These are phyloP conservation scores for Gymnoscopelus braueri DNA, from an alignment of 2,797 vertebrate species.

Conservation along the genomic window DNA sequence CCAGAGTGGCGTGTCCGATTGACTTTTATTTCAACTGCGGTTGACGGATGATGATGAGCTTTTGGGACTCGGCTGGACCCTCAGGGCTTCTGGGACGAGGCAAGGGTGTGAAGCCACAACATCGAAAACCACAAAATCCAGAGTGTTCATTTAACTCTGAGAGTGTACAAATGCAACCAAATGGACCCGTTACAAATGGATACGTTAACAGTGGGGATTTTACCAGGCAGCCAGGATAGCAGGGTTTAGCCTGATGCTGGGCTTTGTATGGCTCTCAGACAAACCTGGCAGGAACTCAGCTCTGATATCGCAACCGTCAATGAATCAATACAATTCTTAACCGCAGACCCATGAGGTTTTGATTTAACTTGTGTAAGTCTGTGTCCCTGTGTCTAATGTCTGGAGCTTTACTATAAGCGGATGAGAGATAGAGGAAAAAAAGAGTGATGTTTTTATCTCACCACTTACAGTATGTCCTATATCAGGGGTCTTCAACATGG, in stretches of 20 bases:
- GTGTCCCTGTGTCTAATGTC: conserved; percentile 26
- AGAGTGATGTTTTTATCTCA: conserved; percentile 5
- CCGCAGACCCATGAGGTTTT: conserved; percentile 35
- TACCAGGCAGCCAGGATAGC: no score
- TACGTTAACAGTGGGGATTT: no score
- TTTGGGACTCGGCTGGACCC: no score
- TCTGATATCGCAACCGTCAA: conserved; percentile 13
- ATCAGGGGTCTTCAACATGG: no score
- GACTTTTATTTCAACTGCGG: no score
- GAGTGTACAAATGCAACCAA: conserved; percentile 25
- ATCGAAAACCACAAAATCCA: conserved; percentile 6
- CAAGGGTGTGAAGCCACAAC: neutral
- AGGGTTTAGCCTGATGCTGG: conserved; percentile 13
- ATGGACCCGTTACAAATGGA: no score
- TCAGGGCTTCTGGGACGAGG: conserved; percentile 21
- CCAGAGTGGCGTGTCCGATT: no score
- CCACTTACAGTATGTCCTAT: no score
- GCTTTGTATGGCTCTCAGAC: conserved; percentile 12
- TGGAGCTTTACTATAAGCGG: conserved; percentile 14
- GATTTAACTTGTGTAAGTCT: conserved; percentile 27
- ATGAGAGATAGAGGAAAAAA: conserved; percentile 21
- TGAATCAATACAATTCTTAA: conserved; percentile 18
- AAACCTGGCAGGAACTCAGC: conserved; percentile 21
- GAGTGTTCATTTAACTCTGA: no score
- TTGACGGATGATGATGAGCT: no score